Base-by-base conservation (phyloP, 2,888 invertebrate genomes). In the Strigamia maritima region DNA sequence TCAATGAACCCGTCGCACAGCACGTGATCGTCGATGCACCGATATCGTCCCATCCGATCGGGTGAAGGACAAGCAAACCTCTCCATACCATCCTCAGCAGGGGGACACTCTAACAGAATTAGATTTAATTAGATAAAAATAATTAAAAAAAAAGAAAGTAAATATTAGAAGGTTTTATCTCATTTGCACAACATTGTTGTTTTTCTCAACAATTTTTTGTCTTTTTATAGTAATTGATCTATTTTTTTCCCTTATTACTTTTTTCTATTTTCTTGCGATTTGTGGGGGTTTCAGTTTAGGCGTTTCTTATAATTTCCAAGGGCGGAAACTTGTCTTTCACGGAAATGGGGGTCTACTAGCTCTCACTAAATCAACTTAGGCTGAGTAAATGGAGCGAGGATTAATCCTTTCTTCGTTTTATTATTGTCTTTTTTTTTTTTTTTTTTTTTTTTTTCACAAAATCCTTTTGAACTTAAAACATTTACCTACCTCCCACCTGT, bases 11-110 rank as follows among this genome's bases (percentile, higher is more conserved):
- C 96, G 87, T 96, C 95, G 87, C 96, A 96, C 79, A 96, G 90
- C 83, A 94, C 94, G 87, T 95, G 95, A 88, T 95, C 96, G 87
- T 96, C 95, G 89, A 96, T 95, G 89, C 96, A 96, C 84, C 94
- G 92, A 88, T 95, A 97, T 84, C 96, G 91, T 81, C 95, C 95
- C 89, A 94, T 93, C 83, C 92, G 88, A 87, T 96, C 96, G 26
- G 95, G 93, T 82, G 94, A 93, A 76, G 96, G 96, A 87, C 96
- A 96, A 80, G 96, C 95, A 85, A 96, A 96, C 85, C 95, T 90
- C 87, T 96, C 95, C 94, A 95, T 95, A 82, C 95, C 95, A 86
- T 96, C 95, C 83, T 93, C 92, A 80, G 95, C 94, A 81, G 93
- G 92, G 83, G 94, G 94, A 87, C 96, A 96, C 87, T 96, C 96